Conservation (phyloP, 92 coral and sea anemone species). For the Porites evermanni region DNA sequence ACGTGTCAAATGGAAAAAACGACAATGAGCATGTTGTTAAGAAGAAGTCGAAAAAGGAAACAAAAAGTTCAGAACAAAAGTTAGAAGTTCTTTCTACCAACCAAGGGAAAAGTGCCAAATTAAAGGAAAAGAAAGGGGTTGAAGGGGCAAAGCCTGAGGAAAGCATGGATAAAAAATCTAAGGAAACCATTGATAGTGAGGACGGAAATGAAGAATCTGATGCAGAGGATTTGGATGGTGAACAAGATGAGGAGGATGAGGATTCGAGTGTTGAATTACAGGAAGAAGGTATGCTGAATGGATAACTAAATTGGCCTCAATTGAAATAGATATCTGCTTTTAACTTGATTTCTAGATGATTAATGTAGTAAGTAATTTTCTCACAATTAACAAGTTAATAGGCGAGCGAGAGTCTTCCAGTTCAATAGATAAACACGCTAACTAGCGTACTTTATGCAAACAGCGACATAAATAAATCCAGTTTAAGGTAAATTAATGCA, state of each 20-base stretch:
- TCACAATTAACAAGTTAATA: too few relatives aligned
- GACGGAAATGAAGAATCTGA: slow-evolving; percentile 3
- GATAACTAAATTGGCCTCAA: not conserved
- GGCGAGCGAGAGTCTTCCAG: too few relatives aligned
- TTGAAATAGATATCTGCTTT: too few relatives aligned
- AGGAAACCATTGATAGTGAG: not conserved
- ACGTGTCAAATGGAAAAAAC: not conserved
- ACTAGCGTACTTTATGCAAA: too few relatives aligned
- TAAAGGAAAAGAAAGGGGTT: not conserved
- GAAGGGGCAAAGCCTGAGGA: not conserved
- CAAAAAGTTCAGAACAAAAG: not conserved
- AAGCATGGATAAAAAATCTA: not conserved
- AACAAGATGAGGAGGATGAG: not conserved
- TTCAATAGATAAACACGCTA: too few relatives aligned
- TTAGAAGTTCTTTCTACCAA: not conserved
- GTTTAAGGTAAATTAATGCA: too few relatives aligned
- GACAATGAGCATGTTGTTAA: not conserved
- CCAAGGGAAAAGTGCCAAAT: not conserved
- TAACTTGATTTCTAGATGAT: too few relatives aligned
- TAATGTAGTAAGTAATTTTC: too few relatives aligned
- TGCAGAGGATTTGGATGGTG: not conserved
- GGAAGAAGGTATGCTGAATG: slow-evolving; percentile 15
- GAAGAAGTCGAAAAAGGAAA: slow-evolving; percentile 25
- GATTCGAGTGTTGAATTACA: not conserved
- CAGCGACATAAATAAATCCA: too few relatives aligned